Evolutionary conservation across 2,888 invertebrate species (phyloP), one percentile per base, ranked within the genome.

Genomic region (Escarpia spicata): DNA sequence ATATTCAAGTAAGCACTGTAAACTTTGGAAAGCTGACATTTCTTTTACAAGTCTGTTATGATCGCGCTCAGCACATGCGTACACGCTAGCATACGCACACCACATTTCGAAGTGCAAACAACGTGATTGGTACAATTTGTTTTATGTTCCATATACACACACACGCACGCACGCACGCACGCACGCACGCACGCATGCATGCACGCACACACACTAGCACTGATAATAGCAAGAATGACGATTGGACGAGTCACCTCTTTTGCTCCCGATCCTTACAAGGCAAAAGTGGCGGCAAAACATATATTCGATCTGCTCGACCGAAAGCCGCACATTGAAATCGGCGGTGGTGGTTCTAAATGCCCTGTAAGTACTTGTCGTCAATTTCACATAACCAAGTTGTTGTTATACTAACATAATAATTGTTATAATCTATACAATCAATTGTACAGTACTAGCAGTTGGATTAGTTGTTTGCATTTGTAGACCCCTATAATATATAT

Each of bases 171-270:
- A n/a, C 75, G 26, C 75, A n/a, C 75, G 26, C 75, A 26, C 75
- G 26, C 75, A 75, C 75, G 3, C 75, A 37, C 37, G 0, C 37
- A 37, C 37, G 19, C 60, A 75, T 19, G 3, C 60, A 75, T 19
- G 3, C 60, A 75, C 60, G 19, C 60, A 75, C 75, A 75, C 75
- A 75, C 75, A 75, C 97, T 97, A 93, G 97, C 97, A 2, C 95
- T 97, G 92, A 96, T 97, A 19, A 97, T 97, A 94, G 97, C 97
- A 91, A 97, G 97, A 19, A 96, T 97, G 90, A 92, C 94, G 9
- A 45, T 95, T 10, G 95, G 95, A 8, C 94, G 94, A 90, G 94
- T 94, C 15, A 93, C 93, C 44, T 93, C 94, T 15, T 94, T 94
- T 75, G 94, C 94, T 44, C 95, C 95, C 15, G 95, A 95, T 92